Percentiles rank a stretch among this genome's conserved stretches.
Conservation (phyloP, 2,888 invertebrate species). For the Xestia rhomboidea region DNA sequence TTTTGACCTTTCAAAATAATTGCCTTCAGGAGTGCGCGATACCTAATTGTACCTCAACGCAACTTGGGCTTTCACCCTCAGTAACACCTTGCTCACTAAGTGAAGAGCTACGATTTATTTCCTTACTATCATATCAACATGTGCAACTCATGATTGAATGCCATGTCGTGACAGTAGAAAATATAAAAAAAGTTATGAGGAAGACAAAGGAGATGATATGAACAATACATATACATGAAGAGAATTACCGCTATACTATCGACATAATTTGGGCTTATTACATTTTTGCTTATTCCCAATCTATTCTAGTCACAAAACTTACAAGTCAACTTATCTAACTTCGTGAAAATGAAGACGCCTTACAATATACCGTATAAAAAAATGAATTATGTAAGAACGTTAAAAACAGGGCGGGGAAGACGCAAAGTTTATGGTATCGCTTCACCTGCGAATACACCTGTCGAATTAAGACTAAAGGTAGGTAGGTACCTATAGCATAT, state of each 20-base stretch:
- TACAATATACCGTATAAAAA: constrained; percentile 37
- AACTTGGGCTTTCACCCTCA: not conserved
- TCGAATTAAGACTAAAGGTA: not conserved
- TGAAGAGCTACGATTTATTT: not conserved
- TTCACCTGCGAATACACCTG: not conserved
- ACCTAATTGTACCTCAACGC: not conserved
- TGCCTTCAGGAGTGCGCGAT: not conserved
- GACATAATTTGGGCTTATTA: constrained; percentile 33
- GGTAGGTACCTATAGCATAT: not conserved
- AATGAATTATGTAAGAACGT: constrained; percentile 27
- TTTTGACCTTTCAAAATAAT: not conserved
- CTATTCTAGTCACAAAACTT: constrained; percentile 41
- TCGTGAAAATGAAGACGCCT: constrained; percentile 18
- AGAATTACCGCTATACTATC: constrained; percentile 15
- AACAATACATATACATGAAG: constrained; percentile 13
- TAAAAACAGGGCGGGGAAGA: constrained; percentile 19
- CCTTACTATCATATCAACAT: not conserved
- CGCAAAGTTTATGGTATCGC: constrained; percentile 12
- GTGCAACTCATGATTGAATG: not conserved
- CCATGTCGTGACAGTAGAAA: not conserved
- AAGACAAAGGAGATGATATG: constrained; percentile 13
- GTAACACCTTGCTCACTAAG: not conserved
- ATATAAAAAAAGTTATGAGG: not conserved
- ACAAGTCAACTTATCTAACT: constrained; percentile 16
- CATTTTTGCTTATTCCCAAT: constrained; percentile 42